Evolutionary conservation across 2,888 invertebrate species (phyloP), one percentile per base, ranked within the genome.

Genomic region (Phanerotoma sp.): DNA sequence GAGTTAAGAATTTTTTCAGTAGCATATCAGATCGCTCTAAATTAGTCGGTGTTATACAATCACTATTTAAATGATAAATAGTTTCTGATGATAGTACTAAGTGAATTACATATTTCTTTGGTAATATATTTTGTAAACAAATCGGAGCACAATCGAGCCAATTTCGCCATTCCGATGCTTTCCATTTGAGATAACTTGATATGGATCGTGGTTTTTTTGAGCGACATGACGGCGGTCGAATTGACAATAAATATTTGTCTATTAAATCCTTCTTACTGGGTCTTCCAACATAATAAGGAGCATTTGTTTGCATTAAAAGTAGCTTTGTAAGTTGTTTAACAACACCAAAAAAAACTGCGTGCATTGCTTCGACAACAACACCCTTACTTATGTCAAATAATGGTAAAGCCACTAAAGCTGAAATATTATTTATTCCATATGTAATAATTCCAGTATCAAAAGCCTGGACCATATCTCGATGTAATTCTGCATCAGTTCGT

Each of bases 341-440:
- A 5, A 47, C 37, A 2, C 47, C 47, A 3, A 35, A 15, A 13
- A 21, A 47, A 20, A 47, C 10, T n/a, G 32, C 15, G 15, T 54
- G 56, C 54, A 56, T 51, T 11, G 20, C 35, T 7, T 59, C 58
- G 2, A 50, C 38, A 7, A 51, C 32, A 1, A 54, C 18, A n/a
- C 48, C 58, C 3, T 18, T 20, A 5, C 9, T 1, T 1, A 59
- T 5, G 40, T 48, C 40, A 25, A 58, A 58, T 6, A 13, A 9
- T 6, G 30, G 35, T n/a, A 59, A 18, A 10, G 30, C 45, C 9
- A 16, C 18, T 3, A 32, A 11, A 4, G 33, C 3, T 1, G 33
- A 46, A 4, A 20, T n/a, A 11, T n/a, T 18, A 30, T 46, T 46
- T 1, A 46, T 21, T 4, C 33, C 46, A 11, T n/a, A 3, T 16